These are phyloP conservation scores for Ariopsis seemanni DNA, from an alignment of 2,113 vertebrate genomes.

Conservation along the genomic window DNA sequence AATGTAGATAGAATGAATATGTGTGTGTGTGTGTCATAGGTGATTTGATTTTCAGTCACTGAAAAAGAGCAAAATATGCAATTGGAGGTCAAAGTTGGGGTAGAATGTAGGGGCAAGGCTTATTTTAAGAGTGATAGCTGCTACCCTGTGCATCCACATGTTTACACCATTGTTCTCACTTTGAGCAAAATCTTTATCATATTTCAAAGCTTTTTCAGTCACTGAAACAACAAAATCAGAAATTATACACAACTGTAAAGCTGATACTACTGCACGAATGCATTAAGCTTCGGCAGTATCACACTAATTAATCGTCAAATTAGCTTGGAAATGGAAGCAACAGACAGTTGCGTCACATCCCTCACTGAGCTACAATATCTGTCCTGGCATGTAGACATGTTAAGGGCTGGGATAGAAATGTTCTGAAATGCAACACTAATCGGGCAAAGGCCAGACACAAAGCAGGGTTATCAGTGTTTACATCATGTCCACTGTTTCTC, in stretches of 20 bases:
- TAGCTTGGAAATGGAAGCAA: neutral
- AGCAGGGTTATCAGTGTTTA: slow-evolving; percentile 48
- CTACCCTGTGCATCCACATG: neutral
- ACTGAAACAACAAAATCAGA: neutral
- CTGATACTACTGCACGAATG: neutral
- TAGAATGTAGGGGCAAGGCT: neutral
- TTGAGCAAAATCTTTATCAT: neutral
- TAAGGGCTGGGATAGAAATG: neutral
- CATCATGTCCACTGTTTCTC: slow-evolving; percentile 27
- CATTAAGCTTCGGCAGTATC: slow-evolving; percentile 16
- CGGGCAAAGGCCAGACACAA: slow-evolving; percentile 28
- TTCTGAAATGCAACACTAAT: slow-evolving; percentile 16
- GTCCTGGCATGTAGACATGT: neutral
- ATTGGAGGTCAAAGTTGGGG: neutral
- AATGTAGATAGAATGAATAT: too few species aligned
- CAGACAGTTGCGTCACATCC: neutral
- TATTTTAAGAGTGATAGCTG: neutral
- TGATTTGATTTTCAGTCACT: neutral
- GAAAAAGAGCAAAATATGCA: neutral
- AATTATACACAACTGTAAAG: slow-evolving; percentile 8
- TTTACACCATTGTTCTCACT: neutral
- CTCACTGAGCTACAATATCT: slow-evolving; percentile 3
- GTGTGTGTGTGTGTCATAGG: neutral
- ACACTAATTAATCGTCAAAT: slow-evolving; percentile 36
- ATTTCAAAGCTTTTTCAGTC: neutral